Percentiles rank a stretch among this genome's conserved stretches.
These are phyloP conservation scores for Thyatira batis DNA, from an alignment of 2,888 invertebrate species.

Conservation along the genomic window DNA sequence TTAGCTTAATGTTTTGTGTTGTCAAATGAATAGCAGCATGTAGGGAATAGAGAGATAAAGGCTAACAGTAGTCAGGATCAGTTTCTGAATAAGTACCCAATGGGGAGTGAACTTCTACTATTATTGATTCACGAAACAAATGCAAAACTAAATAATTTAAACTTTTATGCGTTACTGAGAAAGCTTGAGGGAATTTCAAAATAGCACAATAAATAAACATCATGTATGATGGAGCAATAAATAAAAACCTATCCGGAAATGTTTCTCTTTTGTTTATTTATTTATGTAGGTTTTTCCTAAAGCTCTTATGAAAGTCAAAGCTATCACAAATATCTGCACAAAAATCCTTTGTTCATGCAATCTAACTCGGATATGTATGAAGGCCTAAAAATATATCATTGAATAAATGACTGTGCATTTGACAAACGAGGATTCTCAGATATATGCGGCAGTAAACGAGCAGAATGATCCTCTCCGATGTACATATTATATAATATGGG, in stretches of 20 bases:
- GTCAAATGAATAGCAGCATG: slow-evolving; percentile 42
- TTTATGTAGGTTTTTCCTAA: background rate
- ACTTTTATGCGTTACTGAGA: background rate
- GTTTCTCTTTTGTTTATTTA: background rate
- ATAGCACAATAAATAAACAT: background rate
- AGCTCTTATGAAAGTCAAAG: background rate
- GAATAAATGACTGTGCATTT: slow-evolving; percentile 80
- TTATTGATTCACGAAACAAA: too few species aligned
- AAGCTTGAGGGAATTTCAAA: background rate
- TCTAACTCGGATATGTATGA: background rate
- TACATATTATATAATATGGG: slow-evolving; percentile 71
- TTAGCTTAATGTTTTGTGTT: slow-evolving; percentile 21
- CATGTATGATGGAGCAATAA: background rate
- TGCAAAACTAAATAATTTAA: background rate
- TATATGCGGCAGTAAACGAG: slow-evolving; percentile 75
- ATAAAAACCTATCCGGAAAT: background rate
- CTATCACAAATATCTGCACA: slow-evolving; percentile 3
- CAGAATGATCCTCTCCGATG: slow-evolving; percentile 77
- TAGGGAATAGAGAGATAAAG: slow-evolving; percentile 36
- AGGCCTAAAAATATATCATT: slow-evolving; percentile 53
- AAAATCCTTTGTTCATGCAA: slow-evolving; percentile 1
- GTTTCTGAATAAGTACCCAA: slow-evolving; percentile 34
- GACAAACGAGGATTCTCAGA: slow-evolving; percentile 80
- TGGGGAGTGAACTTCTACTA: slow-evolving; percentile 31
- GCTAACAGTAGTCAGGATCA: slow-evolving; percentile 44